These are phyloP conservation scores for Phenganax stokvisi DNA, from an alignment of 92 coral and sea anemone genomes.

Conservation along the genomic window DNA sequence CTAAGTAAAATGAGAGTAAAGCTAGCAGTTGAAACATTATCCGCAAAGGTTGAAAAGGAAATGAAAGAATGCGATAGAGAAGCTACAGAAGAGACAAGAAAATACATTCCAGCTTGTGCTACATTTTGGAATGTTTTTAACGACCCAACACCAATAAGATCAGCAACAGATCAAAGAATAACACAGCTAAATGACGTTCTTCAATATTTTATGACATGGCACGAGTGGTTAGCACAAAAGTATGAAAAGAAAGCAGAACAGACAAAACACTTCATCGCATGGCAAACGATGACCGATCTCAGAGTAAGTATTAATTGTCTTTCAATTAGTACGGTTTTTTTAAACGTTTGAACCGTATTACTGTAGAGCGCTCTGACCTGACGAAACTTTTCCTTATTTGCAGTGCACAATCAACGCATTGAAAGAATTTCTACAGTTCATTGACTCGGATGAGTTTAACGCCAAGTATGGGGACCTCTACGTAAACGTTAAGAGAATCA, in stretches of 20 bases:
- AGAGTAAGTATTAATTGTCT: conserved; percentile 23
- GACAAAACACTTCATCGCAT: conserved; percentile 46
- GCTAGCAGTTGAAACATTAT: conserved; percentile 41
- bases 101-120: conserved; percentile 33
- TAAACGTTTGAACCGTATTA: no score
- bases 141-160: conserved; percentile 42
- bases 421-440: conserved; percentile 39
- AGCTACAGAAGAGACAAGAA: conserved; percentile 41
- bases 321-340: background rate
- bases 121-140: conserved; percentile 50
- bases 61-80: conserved; percentile 38
- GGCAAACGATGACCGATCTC: conserved; percentile 59
- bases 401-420: conserved; percentile 47
- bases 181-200: conserved; percentile 36
- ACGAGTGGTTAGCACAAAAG: conserved; percentile 14
- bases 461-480: conserved; percentile 45
- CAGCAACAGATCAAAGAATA: conserved; percentile 24
- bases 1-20: conserved; percentile 45
- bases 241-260: conserved; percentile 39
- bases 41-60: conserved; percentile 36
- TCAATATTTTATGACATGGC: conserved; percentile 38
- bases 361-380: no score
- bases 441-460: conserved; percentile 37
- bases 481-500: conserved; percentile 40
- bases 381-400: background rate